Evolutionary conservation across 2,888 invertebrate species (phyloP).

Genomic region (Drosophila algonquin): DNA sequence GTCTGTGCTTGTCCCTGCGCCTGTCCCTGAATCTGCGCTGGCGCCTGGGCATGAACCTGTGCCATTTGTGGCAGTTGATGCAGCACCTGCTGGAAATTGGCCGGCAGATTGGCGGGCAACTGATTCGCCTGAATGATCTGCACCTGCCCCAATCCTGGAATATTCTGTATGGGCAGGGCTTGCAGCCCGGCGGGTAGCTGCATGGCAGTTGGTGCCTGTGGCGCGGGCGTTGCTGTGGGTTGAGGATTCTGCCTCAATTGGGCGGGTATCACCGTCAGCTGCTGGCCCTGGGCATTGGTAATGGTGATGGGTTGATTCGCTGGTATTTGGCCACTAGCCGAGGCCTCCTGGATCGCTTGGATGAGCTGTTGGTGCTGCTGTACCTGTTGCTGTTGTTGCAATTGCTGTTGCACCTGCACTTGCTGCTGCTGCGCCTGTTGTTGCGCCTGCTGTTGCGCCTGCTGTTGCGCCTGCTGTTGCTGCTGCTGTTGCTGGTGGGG

Average conservation of each 20-base stretch:
- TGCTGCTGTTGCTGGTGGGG: constrained; percentile 69
- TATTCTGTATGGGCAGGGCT: constrained; percentile 90
- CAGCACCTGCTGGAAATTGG: constrained; percentile 77
- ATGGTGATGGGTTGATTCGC: constrained; percentile 88
- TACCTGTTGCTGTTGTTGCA: constrained; percentile 66
- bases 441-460: no score
- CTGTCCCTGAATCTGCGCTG: constrained; percentile 33
- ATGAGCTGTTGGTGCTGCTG: constrained; percentile 80
- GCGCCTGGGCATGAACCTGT: constrained; percentile 38
- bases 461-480: constrained; percentile 31
- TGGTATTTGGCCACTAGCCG: constrained; percentile 82
- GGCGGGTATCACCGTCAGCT: constrained; percentile 93
- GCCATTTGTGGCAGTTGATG: constrained; percentile 64
- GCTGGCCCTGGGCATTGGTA: constrained; percentile 90
- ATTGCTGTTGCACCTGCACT: constrained; percentile 57
- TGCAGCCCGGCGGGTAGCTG: constrained; percentile 84
- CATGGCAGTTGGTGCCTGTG: constrained; percentile 61
- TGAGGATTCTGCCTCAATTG: constrained; percentile 82
- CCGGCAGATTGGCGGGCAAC: constrained; percentile 82
- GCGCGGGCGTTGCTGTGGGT: constrained; percentile 14
- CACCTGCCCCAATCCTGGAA: constrained; percentile 92
- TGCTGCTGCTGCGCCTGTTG: constrained; percentile 46
- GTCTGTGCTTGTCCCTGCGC: neutral
- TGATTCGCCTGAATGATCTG: constrained; percentile 86
- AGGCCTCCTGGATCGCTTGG: constrained; percentile 76